Base-by-base conservation (phyloP, 2,113 vertebrate species). In the Lasiurus borealis region DNA sequence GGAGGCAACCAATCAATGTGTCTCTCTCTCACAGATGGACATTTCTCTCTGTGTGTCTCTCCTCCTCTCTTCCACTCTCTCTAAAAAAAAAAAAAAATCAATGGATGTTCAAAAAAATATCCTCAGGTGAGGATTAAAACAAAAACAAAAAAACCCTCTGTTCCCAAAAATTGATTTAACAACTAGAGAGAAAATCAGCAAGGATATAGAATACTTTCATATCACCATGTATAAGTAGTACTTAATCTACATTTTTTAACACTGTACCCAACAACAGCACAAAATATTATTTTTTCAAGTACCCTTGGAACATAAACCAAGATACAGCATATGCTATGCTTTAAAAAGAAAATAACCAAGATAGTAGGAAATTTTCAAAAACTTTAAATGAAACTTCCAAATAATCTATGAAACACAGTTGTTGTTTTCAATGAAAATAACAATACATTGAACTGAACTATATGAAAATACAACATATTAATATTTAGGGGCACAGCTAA, bases 351-450 rank as follows among this genome's bases (percentile, higher is more conserved):
- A 62, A 69, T 71, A 34, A 46, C 13, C 31, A 29, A 81, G 6
- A 27, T 46, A 29, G 14, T 64, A 66, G 29, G 66, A 82, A 48
- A 82, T 31, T 82, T 68, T 40, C 40, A 57, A 88, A 68, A 25
- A 66, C 23, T 91, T 87, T 62, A 76, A 92, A 66, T 81, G 25
- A 81, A 89, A 40, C 40, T 76, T 78, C 36, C 86, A 75, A 90
- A 62, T 44, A 31, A 64, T 88, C 31, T 21, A 36, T 76, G 12
- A 8, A 44, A 18, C 27, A 86, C 75, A 36, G 40, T 40, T n/a
- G 72, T 83, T 64, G 8, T 25, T 85, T n/a, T 83, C 14, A 73
- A 82, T 40, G 44, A 5, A 83, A 84, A 91, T 64, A 59, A 85
- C 78, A 75, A 81, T 81, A 71, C 11, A 72, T 8, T 64, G 4